Percentiles rank a stretch among this genome's conserved stretches.
Conservation (phyloP, 2,888 invertebrate species). For the Galerucella calmariensis region DNA sequence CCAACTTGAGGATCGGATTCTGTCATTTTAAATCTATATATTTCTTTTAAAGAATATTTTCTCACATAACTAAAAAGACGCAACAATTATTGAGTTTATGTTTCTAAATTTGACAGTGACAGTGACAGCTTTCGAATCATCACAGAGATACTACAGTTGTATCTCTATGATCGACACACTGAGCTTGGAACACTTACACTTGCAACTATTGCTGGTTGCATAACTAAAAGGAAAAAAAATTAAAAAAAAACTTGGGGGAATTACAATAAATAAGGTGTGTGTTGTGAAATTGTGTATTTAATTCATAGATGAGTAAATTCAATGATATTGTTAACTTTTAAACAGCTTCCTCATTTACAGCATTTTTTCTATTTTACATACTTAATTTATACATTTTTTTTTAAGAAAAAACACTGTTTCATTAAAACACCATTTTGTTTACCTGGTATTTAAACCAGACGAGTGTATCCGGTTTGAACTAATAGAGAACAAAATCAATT, state of each 20-base stretch:
- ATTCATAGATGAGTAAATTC: too few species aligned
- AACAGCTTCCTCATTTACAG: too few species aligned
- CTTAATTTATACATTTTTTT: too few species aligned
- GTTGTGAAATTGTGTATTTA: too few species aligned
- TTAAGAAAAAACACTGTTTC: not conserved
- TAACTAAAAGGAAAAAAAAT: too few species aligned
- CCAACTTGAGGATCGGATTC: slow-evolving; percentile 34
- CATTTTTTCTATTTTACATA: too few species aligned
- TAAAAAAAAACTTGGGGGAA: too few species aligned
- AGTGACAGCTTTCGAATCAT: not conserved
- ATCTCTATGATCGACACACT: not conserved
- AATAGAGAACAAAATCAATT: not conserved
- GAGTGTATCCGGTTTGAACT: not conserved
- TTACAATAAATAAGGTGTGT: too few species aligned
- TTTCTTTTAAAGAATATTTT: not conserved
- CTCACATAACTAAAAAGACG: not conserved
- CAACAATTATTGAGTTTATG: not conserved
- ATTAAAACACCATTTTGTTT: not conserved
- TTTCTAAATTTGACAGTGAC: not conserved
- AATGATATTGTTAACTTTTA: too few species aligned
- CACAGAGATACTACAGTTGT: too few species aligned
- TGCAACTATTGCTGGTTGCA: too few species aligned
- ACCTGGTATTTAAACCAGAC: not conserved
- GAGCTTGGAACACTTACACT: too few species aligned
- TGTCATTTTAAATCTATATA: slow-evolving; percentile 24